Base-by-base conservation (phyloP, 2,888 invertebrate genomes). In the Drosophila siamana region DNA sequence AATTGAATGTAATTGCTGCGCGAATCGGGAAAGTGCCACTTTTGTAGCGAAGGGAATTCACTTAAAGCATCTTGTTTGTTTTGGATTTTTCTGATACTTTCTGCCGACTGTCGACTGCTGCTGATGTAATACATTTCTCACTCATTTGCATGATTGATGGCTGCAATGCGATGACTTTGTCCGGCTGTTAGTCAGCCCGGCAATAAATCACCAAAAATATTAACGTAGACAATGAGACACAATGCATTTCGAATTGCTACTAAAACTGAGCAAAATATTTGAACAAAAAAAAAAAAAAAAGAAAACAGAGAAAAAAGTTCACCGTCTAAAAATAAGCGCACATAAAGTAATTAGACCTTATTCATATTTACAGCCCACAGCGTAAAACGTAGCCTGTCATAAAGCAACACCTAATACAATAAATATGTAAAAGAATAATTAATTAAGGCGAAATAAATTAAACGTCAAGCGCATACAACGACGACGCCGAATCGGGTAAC, bases 401-500 rank as follows among this genome's bases (percentile, higher is more conserved):
- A 52, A 44, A 51, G 38, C 54, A 54, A 59, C 67, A 59, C 74
- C 77, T 65, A 56, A 68, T 68, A 41, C 55, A 7, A 50, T 43
- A 66, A 65, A 63, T 61, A 74, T 60, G 59, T 55, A 48, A 47
- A 63, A 19, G 15, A 55, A 62, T 69, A 76, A 86, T 83, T 83
- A 82, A 86, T 82, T 76, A 67, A 75, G 60, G 73, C 56, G 43
- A 46, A 63, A 75, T 69, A 78, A 75, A 70, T 78, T 48, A 60
- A 61, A 51, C 48, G 33, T 33, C 48, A 56, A 22, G 56, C 52
- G 16, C 24, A 38, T 38, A 2, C 6, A 8, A 38, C 38, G 52
- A 68, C n/a, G n/a, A n/a, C n/a, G 74, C 55, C 67, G 68, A 47
- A 56, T 60, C 67, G 68, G 50, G 59, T 60, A 80, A 75, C 62